Evolutionary conservation across 2,888 invertebrate species (phyloP), one percentile per base, ranked within the genome.

Genomic region (Formica aserva): DNA sequence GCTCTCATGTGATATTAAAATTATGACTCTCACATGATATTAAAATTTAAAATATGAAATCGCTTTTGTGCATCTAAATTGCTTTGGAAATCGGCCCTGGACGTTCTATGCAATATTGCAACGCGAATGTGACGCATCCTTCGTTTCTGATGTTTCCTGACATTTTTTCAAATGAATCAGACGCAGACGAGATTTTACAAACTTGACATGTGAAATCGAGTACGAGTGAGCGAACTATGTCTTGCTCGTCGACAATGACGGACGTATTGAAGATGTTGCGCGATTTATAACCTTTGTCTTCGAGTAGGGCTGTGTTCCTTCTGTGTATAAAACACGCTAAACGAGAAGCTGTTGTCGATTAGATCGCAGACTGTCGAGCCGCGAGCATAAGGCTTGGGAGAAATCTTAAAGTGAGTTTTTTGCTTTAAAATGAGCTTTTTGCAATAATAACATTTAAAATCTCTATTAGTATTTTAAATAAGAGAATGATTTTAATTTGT

Each of bases 131-230:
- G 60, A 80, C 45, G 8, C 65, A 26, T 71, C 26, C 60, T 80
- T 45, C 35, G 41, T 71, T 71, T 60, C 35, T 71, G 45, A 71
- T 6, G 8, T 71, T 78, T 29, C n/a, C 26, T 35, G 26, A 80
- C 11, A n/a, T 35, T 80, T 60, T 80, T 62, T 45, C 60, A 22
- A 60, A 32, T 60, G 52, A 32, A 57, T n/a, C 26, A 22, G n/a
- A 45, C 38, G 8, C 35, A 57, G 18, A 60, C 18, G 22, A 45
- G 57, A 57, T 29, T 66, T 66, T 38, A 41, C 55, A 71, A 60
- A 60, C 22, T 6, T 78, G 71, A 80, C 78, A 71, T 26, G 78
- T 80, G 78, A 80, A 80, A 80, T 71, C 71, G 45, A 60, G 71
- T 22, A 71, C 78, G 45, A 60, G n/a, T 52, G 32, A 52, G 4